Evolutionary conservation across 2,113 vertebrate species (phyloP).

Genomic region (Loxodonta africana): DNA sequence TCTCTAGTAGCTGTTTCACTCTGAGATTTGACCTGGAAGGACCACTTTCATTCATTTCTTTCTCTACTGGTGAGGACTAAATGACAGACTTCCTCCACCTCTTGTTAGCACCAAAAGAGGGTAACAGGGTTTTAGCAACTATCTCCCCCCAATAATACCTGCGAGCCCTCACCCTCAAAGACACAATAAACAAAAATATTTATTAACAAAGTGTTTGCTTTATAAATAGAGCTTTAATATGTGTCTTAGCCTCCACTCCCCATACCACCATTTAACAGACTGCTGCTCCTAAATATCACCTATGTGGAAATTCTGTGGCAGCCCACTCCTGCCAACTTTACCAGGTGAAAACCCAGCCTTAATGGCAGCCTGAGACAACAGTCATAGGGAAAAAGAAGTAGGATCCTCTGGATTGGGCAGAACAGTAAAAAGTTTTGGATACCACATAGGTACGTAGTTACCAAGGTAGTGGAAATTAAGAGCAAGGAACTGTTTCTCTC

Average conservation of each 20-base stretch:
- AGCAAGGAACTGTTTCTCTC: background rate
- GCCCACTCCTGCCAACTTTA: background rate
- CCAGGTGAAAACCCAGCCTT: background rate
- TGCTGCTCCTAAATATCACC: background rate
- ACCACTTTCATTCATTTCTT: background rate
- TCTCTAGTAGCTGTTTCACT: background rate
- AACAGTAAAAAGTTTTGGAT: background rate
- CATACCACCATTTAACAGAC: background rate
- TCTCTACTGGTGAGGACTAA: background rate
- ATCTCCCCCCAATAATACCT: background rate
- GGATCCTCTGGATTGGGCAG: background rate
- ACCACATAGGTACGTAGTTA: too few relatives aligned
- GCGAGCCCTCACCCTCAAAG: background rate
- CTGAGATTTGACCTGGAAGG: background rate
- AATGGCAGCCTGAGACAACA: background rate
- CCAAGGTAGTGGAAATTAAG: background rate
- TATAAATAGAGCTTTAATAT: background rate
- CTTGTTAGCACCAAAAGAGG: background rate
- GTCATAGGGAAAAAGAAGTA: background rate
- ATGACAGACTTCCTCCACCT: background rate
- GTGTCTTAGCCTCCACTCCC: background rate
- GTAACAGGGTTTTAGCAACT: background rate
- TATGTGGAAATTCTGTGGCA: background rate
- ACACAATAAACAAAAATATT: background rate
- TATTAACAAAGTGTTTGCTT: conserved; percentile 30